These are phyloP conservation scores for Hystrix cristata DNA, from an alignment of 2,113 vertebrate genomes.

Conservation along the genomic window DNA sequence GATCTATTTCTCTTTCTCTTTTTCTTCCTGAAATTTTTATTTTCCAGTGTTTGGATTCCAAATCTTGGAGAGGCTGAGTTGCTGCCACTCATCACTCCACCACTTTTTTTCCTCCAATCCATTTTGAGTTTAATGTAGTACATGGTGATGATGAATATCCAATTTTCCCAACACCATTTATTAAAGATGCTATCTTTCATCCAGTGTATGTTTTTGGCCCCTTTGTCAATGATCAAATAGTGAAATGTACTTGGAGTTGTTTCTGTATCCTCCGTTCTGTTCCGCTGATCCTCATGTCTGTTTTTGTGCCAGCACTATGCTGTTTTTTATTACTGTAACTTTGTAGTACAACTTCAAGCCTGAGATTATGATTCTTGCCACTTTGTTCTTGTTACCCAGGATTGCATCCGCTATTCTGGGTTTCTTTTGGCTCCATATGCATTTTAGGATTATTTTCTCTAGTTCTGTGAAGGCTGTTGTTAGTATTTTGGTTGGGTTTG, in stretches of 20 bases:
- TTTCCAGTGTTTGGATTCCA: background rate
- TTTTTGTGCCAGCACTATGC: background rate
- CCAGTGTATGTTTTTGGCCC: background rate
- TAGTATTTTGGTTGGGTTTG: too few relatives aligned
- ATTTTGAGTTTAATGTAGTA: background rate
- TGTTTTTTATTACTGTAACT: background rate
- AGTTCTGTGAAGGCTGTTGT: too few relatives aligned
- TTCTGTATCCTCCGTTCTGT: background rate
- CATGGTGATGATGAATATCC: background rate
- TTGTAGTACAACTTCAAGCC: background rate
- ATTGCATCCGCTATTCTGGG: too few relatives aligned
- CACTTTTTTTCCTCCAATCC: background rate
- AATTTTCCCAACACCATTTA: background rate
- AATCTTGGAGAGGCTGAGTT: background rate
- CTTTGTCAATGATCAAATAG: background rate
- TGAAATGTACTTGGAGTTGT: background rate
- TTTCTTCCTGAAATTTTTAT: background rate
- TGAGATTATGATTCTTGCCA: background rate
- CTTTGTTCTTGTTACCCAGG: background rate
- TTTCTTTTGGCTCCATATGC: too few relatives aligned
- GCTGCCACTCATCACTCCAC: background rate
- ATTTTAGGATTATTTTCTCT: too few relatives aligned
- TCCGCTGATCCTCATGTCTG: background rate
- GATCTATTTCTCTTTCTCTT: background rate
- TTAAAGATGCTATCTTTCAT: background rate